Evolutionary conservation across 2,113 vertebrate species (phyloP), one percentile per base, ranked within the genome.

Genomic region (Calypte anna): DNA sequence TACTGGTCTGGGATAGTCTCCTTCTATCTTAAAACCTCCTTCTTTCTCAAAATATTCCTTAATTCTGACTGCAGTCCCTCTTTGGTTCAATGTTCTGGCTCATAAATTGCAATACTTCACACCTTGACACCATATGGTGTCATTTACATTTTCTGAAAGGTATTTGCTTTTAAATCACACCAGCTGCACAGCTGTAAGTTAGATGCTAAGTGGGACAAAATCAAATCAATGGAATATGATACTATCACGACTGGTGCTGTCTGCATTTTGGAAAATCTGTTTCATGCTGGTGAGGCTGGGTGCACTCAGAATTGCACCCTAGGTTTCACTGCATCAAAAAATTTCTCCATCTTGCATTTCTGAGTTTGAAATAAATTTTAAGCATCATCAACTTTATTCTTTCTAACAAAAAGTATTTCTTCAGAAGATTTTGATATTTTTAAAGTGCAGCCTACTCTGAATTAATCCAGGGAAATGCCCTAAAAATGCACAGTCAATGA

Each of bases 161-260:
- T 84, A 83, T 95, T 75, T 94, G 77, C 50, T 82, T 85, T 81
- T 91, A 91, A 94, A 82, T 85, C 66, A 94, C 43, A 68, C 14
- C 62, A 82, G 33, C 33, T 94, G 74, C 58, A 91, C 66, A 68
- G 21, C 58, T 79, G 64, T 82, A 87, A 94, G 88, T 91, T 68
- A 82, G 50, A 33, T 22, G 50, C 40, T 74, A 91, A 33, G 62
- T 30, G 84, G 30, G 21, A 89, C 66, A 87, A 50, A 77, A 82
- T 48, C 33, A 82, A 79, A 86, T 82, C 54, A 82, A 36, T 55
- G 50, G 63, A 90, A 78, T 8, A 14, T 10, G n/a, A 24, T 27
- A n/a, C 19, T 76, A 21, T 48, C 44, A 30, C 3, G 14, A 63
- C 28, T 53, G 10, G 24, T 75, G 43, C 1, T 64, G 40, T 50